These are phyloP conservation scores for Lichenostomus cassidix DNA, from an alignment of 2,113 vertebrate species.

Conservation along the genomic window DNA sequence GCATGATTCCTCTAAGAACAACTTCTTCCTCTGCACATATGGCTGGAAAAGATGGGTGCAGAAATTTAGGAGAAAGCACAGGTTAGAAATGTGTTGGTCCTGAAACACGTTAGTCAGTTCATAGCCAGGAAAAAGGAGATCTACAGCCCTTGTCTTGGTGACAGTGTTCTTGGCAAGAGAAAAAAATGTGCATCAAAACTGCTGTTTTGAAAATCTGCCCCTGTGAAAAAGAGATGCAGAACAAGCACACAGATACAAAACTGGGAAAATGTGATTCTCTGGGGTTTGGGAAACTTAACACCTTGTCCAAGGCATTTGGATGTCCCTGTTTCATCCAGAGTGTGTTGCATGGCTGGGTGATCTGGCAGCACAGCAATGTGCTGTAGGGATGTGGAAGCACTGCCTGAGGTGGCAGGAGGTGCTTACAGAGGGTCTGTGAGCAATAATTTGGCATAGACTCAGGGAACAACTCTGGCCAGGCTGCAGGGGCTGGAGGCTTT, in stretches of 20 bases:
- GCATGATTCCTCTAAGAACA: background rate
- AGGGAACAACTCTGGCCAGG: background rate
- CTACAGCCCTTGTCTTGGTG: background rate
- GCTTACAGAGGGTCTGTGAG: background rate
- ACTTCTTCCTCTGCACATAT: background rate
- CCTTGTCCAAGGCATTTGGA: slow-evolving; percentile 12
- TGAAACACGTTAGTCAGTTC: background rate
- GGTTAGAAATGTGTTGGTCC: background rate
- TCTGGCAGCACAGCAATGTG: background rate
- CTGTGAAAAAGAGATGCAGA: background rate
- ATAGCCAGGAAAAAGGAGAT: background rate
- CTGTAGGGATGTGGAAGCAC: background rate
- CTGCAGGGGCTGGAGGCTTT: background rate
- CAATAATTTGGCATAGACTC: background rate
- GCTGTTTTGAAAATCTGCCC: background rate
- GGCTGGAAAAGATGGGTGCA: background rate
- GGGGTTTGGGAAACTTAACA: slow-evolving; percentile 3
- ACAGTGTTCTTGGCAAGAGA: background rate
- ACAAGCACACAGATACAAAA: background rate
- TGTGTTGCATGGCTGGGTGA: background rate
- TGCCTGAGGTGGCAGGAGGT: background rate
- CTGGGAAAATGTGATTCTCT: background rate
- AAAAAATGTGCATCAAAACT: background rate
- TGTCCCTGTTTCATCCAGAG: background rate
- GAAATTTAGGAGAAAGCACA: background rate